Conservation (phyloP, 2,113 vertebrate genomes). For the Acanthochromis polyacanthus region DNA sequence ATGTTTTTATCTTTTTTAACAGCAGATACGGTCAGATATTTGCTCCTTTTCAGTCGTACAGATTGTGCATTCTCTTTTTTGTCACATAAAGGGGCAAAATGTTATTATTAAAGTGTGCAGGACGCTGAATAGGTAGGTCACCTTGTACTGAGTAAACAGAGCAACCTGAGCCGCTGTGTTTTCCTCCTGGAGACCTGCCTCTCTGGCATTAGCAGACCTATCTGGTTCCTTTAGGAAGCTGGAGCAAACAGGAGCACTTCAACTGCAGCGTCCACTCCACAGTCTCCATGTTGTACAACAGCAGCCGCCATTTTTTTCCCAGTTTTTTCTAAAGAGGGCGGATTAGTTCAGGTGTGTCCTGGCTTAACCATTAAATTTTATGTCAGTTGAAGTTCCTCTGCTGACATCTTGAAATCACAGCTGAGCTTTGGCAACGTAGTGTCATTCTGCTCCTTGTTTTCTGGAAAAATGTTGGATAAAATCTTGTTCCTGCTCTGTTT, state of each 20-base stretch:
- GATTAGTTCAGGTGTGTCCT: constrained; percentile 55
- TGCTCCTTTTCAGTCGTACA: not conserved
- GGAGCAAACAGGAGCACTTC: constrained; percentile 65
- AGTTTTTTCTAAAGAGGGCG: not conserved
- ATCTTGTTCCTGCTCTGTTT: constrained; percentile 77
- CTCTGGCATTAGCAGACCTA: constrained; percentile 29
- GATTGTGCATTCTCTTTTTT: not conserved
- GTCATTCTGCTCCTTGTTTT: constrained; percentile 52
- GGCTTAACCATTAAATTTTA: constrained; percentile 79
- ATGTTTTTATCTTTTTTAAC: not conserved
- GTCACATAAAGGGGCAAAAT: not conserved
- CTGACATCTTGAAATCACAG: constrained; percentile 66
- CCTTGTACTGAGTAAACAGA: constrained; percentile 49
- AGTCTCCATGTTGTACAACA: constrained; percentile 26
- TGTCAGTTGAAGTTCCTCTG: constrained; percentile 15
- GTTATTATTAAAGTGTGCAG: not conserved
- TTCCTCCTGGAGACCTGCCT: constrained; percentile 10
- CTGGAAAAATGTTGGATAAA: constrained; percentile 80
- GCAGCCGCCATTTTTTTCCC: not conserved
- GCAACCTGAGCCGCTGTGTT: constrained; percentile 9
- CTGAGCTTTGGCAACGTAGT: constrained; percentile 55
- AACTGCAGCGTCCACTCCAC: constrained; percentile 37
- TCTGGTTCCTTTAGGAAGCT: constrained; percentile 38
- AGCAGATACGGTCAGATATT: not conserved
- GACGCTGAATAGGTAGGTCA: not conserved